Evolutionary conservation across 1,140 invertebrate genomes (phyloP).

Genomic region (Dendrolimus kikuchii): DNA sequence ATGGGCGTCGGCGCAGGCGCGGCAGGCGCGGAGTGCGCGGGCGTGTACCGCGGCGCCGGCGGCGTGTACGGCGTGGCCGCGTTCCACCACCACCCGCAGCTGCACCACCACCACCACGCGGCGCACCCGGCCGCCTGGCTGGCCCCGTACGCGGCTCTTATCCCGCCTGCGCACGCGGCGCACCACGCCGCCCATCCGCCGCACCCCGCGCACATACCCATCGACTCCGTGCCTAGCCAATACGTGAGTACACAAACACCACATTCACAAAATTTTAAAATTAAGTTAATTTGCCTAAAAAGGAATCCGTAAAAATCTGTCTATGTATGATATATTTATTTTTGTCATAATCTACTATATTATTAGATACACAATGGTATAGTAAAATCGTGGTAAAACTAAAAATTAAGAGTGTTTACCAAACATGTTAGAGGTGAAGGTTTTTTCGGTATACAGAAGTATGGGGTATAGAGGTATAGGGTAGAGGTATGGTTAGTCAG

Average conservation of each 20-base stretch:
- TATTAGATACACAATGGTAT: too few relatives aligned
- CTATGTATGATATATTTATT: too few relatives aligned
- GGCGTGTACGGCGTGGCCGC: slow-evolving; percentile 55
- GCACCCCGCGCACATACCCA: slow-evolving; percentile 54
- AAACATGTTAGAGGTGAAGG: too few relatives aligned
- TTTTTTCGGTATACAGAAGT: too few relatives aligned
- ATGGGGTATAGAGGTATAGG: too few relatives aligned
- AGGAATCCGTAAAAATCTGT: too few relatives aligned
- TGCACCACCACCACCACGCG: slow-evolving; percentile 56
- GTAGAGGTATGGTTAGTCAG: too few relatives aligned
- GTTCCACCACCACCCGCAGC: slow-evolving; percentile 52
- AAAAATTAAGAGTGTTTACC: too few relatives aligned
- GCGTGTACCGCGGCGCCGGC: slow-evolving; percentile 51
- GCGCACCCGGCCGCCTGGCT: slow-evolving; percentile 54
- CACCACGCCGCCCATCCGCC: slow-evolving; percentile 53
- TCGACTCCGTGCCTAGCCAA: slow-evolving; percentile 68
- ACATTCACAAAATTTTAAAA: not conserved
- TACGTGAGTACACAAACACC: slow-evolving; percentile 43
- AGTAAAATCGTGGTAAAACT: too few relatives aligned
- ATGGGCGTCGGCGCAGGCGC: slow-evolving; percentile 33
- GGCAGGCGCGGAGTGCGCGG: slow-evolving; percentile 44
- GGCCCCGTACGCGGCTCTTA: slow-evolving; percentile 55
- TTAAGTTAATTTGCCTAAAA: not conserved
- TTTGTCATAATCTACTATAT: too few relatives aligned
- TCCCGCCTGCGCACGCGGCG: slow-evolving; percentile 50